These are phyloP conservation scores for Oscheius myriophilus DNA, from an alignment of 2,888 invertebrate genomes.

Conservation along the genomic window DNA sequence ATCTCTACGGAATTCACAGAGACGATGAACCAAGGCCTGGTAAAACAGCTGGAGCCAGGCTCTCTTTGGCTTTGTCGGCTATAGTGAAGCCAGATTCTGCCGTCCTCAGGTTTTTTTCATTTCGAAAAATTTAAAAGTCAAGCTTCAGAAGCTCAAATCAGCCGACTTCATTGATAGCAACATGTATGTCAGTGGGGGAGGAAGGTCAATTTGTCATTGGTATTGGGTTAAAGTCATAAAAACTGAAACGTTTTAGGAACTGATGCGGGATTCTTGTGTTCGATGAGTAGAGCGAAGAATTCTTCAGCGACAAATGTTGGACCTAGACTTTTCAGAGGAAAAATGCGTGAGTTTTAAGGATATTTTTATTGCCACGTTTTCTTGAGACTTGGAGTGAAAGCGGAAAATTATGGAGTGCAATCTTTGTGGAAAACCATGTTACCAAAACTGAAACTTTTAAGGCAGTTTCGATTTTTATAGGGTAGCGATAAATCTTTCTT, in stretches of 20 bases:
- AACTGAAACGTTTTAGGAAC: constrained; percentile 21
- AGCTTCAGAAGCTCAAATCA: constrained; percentile 10
- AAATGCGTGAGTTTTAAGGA: constrained; percentile 28
- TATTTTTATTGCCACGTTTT: neutral
- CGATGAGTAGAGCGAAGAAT: constrained; percentile 21
- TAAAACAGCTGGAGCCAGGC: constrained; percentile 22
- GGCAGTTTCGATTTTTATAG: too few relatives aligned
- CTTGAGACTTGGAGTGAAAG: neutral
- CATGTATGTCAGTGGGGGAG: constrained; percentile 9
- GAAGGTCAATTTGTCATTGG: constrained; percentile 21
- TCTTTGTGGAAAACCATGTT: too few relatives aligned
- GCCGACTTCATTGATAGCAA: constrained; percentile 26
- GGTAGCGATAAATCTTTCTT: too few relatives aligned
- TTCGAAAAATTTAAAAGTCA: neutral
- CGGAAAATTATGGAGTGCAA: too few relatives aligned
- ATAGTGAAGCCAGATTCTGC: constrained; percentile 34
- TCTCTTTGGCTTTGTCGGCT: constrained; percentile 28
- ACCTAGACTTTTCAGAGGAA: constrained; percentile 24
- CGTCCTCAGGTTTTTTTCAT: constrained; percentile 6
- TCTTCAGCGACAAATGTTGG: constrained; percentile 2
- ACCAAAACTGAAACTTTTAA: too few relatives aligned
- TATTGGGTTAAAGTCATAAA: neutral
- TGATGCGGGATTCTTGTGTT: constrained; percentile 26
- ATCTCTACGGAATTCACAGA: constrained; percentile 7
- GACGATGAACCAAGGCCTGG: constrained; percentile 5